Percentiles rank a stretch among this genome's conserved stretches.
Conservation (phyloP, 2,888 invertebrate genomes). For the Eupelmus urozonus region DNA sequence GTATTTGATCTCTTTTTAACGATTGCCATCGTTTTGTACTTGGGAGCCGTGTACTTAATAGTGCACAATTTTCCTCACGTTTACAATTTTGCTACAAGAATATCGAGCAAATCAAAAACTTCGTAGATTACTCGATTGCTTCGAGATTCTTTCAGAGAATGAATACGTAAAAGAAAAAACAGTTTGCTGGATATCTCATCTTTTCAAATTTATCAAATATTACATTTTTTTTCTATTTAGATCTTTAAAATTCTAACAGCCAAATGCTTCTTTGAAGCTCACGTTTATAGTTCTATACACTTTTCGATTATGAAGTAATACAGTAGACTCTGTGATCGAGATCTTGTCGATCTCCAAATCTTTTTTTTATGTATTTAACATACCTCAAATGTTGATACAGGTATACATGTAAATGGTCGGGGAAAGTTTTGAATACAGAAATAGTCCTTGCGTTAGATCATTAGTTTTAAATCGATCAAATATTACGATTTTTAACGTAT, state of each 20-base stretch:
- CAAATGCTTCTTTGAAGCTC: slow-evolving; percentile 15
- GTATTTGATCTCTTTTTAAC: slow-evolving; percentile 97
- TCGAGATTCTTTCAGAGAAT: not conserved
- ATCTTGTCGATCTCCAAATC: slow-evolving; percentile 27
- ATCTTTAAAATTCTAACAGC: not conserved
- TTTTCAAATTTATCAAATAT: slow-evolving; percentile 16
- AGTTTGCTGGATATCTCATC: slow-evolving; percentile 12
- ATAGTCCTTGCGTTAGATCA: slow-evolving; percentile 31
- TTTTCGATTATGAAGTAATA: slow-evolving; percentile 32
- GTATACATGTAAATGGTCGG: not conserved
- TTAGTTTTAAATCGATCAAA: slow-evolving; percentile 16
- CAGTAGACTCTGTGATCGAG: slow-evolving; percentile 48
- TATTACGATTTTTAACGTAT: not conserved
- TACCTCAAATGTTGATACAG: slow-evolving; percentile 8
- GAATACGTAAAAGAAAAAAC: slow-evolving; percentile 22
- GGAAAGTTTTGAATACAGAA: not conserved
- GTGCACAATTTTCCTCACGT: slow-evolving; percentile 85
- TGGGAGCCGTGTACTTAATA: slow-evolving; percentile 89
- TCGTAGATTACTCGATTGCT: slow-evolving; percentile 62
- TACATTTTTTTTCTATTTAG: not conserved
- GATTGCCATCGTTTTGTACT: slow-evolving; percentile 89
- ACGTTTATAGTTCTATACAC: slow-evolving; percentile 17
- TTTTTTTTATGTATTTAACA: slow-evolving; percentile 42
- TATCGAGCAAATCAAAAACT: slow-evolving; percentile 70
- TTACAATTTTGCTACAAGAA: slow-evolving; percentile 80